Conservation (phyloP, 2,797 vertebrate genomes). For the Tragopan temminckii region DNA sequence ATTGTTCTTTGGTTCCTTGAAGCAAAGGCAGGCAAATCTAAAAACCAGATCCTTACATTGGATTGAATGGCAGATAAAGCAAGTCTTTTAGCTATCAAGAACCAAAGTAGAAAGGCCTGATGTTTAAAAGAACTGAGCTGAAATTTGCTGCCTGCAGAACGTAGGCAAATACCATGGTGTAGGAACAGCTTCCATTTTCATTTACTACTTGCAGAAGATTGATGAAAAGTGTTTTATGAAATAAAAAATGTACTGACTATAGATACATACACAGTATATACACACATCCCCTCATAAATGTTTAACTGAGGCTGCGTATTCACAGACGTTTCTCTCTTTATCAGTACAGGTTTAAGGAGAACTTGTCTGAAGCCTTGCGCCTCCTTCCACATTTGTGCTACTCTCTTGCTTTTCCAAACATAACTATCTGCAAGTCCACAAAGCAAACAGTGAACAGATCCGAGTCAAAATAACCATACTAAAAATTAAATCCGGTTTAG, state of each 20-base stretch:
- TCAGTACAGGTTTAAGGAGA: background rate
- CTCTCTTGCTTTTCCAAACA: background rate
- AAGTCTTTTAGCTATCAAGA: constrained; percentile 64
- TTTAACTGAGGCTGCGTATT: constrained; percentile 28
- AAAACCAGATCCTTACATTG: constrained; percentile 37
- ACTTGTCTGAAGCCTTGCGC: background rate
- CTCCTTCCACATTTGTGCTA: background rate
- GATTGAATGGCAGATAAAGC: constrained; percentile 59
- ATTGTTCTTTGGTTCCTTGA: constrained; percentile 21
- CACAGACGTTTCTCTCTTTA: background rate
- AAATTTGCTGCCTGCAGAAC: constrained; percentile 50
- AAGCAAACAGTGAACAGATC: background rate
- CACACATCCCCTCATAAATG: constrained; percentile 42
- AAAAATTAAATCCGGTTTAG: background rate
- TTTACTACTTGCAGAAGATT: constrained; percentile 62
- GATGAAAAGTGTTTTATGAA: constrained; percentile 67
- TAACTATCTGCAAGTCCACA: background rate
- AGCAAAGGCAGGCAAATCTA: constrained; percentile 30
- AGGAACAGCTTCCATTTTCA: constrained; percentile 76
- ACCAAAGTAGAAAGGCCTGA: constrained; percentile 28
- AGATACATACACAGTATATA: constrained; percentile 32
- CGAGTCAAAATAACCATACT: background rate
- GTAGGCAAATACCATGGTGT: constrained; percentile 24
- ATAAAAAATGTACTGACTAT: constrained; percentile 43
- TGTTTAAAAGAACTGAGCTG: constrained; percentile 54